These are phyloP conservation scores for Heliconius ethilla DNA, from an alignment of 2,888 invertebrate species.

Conservation along the genomic window DNA sequence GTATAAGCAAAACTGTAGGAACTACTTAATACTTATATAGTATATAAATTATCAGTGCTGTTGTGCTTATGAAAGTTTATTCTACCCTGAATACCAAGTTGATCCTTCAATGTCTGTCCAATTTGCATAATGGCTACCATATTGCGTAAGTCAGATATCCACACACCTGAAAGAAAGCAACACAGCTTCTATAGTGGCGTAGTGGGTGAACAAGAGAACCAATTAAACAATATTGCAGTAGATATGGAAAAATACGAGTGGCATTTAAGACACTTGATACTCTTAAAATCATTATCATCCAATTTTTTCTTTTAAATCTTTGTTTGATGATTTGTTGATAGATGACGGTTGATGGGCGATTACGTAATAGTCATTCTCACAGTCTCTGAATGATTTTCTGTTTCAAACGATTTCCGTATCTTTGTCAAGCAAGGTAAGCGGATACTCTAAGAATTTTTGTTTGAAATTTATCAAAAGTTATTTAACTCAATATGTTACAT, in stretches of 20 bases:
- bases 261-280: too few relatives aligned
- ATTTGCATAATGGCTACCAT: constrained; percentile 88
- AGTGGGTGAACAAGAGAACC: neutral
- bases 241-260: too few relatives aligned
- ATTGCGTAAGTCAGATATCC: constrained; percentile 90
- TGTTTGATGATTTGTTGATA: too few relatives aligned
- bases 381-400: too few relatives aligned
- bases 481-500: constrained; percentile 51
- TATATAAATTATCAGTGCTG: constrained; percentile 83
- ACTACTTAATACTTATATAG: constrained; percentile 75
- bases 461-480: too few relatives aligned
- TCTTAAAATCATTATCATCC: too few relatives aligned
- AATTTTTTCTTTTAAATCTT: too few relatives aligned
- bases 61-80: constrained; percentile 89
- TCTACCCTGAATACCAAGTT: constrained; percentile 76
- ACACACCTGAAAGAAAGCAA: constrained; percentile 82
- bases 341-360: too few relatives aligned
- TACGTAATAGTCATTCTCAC: too few relatives aligned
- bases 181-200: neutral
- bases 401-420: too few relatives aligned
- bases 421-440: too few relatives aligned
- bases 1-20: constrained; percentile 4
- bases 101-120: constrained; percentile 89
- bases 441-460: too few relatives aligned
- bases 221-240: neutral